Percentiles rank a stretch among this genome's conserved stretches.
Conservation (phyloP, 64 coral and sea anemone genomes). For the Dendrophyllia cribrosa region DNA sequence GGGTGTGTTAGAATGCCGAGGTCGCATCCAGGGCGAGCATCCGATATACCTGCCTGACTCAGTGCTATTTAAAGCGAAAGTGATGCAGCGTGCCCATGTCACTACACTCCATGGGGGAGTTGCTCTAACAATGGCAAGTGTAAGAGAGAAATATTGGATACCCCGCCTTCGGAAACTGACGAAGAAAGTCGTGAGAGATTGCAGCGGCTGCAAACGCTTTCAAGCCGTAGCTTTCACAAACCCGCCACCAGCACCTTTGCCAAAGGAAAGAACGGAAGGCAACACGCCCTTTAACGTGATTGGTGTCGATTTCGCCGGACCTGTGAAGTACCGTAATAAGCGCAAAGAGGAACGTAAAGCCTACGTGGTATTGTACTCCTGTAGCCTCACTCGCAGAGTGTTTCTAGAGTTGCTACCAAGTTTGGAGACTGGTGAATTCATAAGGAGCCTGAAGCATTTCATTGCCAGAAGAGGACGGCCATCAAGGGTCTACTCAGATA, state of each 20-base stretch:
- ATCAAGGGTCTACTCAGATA: conserved; percentile 32
- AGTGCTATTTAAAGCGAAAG: not conserved
- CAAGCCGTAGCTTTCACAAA: conserved; percentile 60
- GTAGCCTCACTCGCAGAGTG: too few relatives aligned
- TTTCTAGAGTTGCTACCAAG: too few relatives aligned
- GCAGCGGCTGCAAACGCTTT: conserved; percentile 63
- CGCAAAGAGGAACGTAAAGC: too few relatives aligned
- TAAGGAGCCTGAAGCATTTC: too few relatives aligned
- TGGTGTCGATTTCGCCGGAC: too few relatives aligned
- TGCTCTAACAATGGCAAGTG: conserved; percentile 76
- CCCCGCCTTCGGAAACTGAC: conserved; percentile 48
- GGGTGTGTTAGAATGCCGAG: conserved; percentile 39
- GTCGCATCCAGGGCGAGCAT: conserved; percentile 34
- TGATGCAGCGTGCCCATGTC: conserved; percentile 35
- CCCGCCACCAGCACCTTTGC: too few relatives aligned
- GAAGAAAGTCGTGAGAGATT: conserved; percentile 21
- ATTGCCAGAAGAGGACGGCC: conserved; percentile 25
- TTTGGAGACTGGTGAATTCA: too few relatives aligned
- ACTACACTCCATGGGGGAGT: not conserved
- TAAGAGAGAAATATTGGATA: conserved; percentile 72
- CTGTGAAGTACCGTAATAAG: too few relatives aligned
- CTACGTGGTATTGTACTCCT: too few relatives aligned
- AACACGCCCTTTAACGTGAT: too few relatives aligned
- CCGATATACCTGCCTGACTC: conserved; percentile 62
- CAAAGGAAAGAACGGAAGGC: too few relatives aligned